A percentile compares a stretch with the other conserved stretches of the same genome.
These are phyloP conservation scores for Oscheius myriophilus DNA, from an alignment of 2,888 invertebrate species.

Conservation along the genomic window DNA sequence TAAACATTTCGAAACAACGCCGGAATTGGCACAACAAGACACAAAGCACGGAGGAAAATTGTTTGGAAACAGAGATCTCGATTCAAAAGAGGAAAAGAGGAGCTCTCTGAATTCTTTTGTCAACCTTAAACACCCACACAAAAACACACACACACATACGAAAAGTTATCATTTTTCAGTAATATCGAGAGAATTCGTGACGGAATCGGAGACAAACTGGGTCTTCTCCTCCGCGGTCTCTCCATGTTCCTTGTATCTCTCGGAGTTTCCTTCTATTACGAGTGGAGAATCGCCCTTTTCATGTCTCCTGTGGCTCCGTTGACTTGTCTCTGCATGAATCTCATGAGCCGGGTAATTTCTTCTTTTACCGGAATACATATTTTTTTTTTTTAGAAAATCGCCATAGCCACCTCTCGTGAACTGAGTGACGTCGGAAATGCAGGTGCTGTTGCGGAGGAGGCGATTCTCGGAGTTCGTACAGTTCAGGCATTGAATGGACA, in stretches of 20 bases:
- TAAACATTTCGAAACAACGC: too few relatives aligned
- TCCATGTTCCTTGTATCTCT: slow-evolving; percentile 54
- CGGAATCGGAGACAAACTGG: slow-evolving; percentile 63
- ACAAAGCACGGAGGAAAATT: too few relatives aligned
- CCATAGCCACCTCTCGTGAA: slow-evolving; percentile 48
- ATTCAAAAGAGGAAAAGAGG: too few relatives aligned
- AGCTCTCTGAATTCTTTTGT: too few relatives aligned
- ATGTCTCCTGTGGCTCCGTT: slow-evolving; percentile 53
- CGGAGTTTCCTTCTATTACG: slow-evolving; percentile 49
- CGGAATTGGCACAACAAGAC: too few relatives aligned
- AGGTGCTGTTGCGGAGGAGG: slow-evolving; percentile 59
- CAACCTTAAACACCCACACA: too few relatives aligned
- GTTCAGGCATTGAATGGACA: slow-evolving; percentile 64
- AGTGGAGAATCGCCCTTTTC: slow-evolving; percentile 58
- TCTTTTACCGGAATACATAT: background rate
- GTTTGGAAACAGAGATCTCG: too few relatives aligned
- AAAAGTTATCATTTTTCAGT: too few relatives aligned
- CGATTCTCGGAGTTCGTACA: slow-evolving; percentile 59
- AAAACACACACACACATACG: too few relatives aligned
- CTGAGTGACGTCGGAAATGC: slow-evolving; percentile 56
- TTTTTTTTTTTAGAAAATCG: slow-evolving; percentile 50
- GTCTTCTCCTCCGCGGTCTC: slow-evolving; percentile 49
- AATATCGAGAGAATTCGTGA: slow-evolving; percentile 55
- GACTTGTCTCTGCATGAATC: slow-evolving; percentile 42
- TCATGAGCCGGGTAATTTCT: slow-evolving; percentile 50